phyloP scores from a whole-genome alignment of 2,888 invertebrate species.

The Entomobrya proxima region DNA sequence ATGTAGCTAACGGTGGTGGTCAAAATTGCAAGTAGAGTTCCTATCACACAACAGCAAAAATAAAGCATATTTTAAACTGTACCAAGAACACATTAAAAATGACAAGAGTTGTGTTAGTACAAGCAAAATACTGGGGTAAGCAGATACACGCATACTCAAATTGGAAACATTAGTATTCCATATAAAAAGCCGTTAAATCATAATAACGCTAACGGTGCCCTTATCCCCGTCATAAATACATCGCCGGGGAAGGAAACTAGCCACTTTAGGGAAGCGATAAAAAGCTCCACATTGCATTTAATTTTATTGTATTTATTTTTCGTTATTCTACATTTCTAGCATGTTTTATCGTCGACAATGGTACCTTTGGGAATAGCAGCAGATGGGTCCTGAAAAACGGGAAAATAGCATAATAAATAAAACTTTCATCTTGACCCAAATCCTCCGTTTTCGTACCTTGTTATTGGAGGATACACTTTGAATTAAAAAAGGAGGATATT shows the following conservation, averaged over 20 bases:
- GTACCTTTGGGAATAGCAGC: conserved; percentile 77
- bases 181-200: conserved; percentile 33
- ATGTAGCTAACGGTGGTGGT: conserved; percentile 80
- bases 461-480: background rate
- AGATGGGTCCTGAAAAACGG: conserved; percentile 76
- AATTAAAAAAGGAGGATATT: background rate
- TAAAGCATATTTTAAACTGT: background rate
- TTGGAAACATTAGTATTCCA: background rate
- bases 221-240: background rate
- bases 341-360: conserved; percentile 28
- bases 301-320: conserved; percentile 27
- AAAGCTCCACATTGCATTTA: background rate
- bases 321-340: background rate
- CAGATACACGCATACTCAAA: background rate
- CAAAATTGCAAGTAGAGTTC: conserved; percentile 80
- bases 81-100: background rate
- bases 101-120: background rate
- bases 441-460: conserved; percentile 28
- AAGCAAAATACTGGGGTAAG: too few species aligned
- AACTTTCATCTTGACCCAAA: conserved; percentile 36
- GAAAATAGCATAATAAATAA: conserved; percentile 7
- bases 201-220: conserved; percentile 11
- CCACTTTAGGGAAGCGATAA: background rate
- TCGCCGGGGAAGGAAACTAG: background rate
- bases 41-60: conserved; percentile 73